Conservation (phyloP, 1,140 invertebrate species). For the Patella vulgata region DNA sequence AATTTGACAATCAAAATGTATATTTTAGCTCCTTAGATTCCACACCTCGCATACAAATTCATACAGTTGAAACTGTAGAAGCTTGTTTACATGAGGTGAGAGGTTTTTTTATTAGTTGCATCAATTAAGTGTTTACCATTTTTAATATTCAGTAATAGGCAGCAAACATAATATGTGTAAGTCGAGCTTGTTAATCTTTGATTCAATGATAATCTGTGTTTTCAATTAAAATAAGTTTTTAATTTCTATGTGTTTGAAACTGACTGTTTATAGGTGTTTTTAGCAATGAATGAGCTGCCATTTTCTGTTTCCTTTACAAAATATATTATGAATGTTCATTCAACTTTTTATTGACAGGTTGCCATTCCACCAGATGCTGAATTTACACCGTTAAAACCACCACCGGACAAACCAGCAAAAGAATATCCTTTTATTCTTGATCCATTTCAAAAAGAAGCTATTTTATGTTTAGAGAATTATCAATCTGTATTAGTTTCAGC, state of each 20-base stretch:
- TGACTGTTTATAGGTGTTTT: too few species aligned
- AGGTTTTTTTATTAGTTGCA: neutral
- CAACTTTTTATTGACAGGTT: conserved; percentile 66
- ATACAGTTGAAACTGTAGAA: conserved; percentile 87
- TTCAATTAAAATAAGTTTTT: too few species aligned
- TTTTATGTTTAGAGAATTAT: conserved; percentile 97
- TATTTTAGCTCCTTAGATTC: conserved; percentile 56
- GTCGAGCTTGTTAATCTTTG: too few species aligned
- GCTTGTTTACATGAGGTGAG: conserved; percentile 88
- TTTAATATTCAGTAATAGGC: too few species aligned
- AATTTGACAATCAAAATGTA: too few species aligned
- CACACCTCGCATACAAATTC: conserved; percentile 76
- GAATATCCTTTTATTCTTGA: conserved; percentile 95
- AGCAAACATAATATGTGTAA: too few species aligned
- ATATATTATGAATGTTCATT: too few species aligned
- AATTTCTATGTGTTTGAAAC: neutral
- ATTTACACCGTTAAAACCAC: conserved; percentile 75
- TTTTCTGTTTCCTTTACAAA: too few species aligned
- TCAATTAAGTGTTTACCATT: neutral
- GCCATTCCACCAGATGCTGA: conserved; percentile 87
- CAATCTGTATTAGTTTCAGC: conserved; percentile 97
- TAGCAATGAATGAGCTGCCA: too few species aligned
- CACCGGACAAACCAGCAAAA: conserved; percentile 76
- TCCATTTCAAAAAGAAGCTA: conserved; percentile 98
- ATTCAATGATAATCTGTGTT: too few species aligned